Percentiles rank a stretch among this genome's conserved stretches.
phyloP scores from a whole-genome alignment of 2,888 invertebrate species.

The Unio delphinus region DNA sequence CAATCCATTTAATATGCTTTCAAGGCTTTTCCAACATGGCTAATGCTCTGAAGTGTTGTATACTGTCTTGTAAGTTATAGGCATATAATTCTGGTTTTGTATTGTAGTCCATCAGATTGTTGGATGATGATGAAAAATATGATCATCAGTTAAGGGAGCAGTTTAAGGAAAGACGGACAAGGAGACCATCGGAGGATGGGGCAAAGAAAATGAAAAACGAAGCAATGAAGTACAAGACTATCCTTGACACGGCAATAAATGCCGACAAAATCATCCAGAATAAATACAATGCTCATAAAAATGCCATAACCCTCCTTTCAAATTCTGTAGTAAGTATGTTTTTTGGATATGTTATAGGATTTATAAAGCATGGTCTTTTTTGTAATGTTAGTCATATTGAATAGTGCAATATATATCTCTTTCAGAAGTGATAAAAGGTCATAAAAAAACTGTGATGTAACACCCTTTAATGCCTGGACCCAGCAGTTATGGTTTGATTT shows the following conservation, averaged over 20 bases:
- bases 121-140: conserved; percentile 92
- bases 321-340: conserved; percentile 74
- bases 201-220: conserved; percentile 88
- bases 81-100: conserved; percentile 18
- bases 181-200: conserved; percentile 88
- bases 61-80: background rate
- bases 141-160: conserved; percentile 90
- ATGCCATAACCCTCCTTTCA: conserved; percentile 88
- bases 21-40: too few relatives aligned
- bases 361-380: background rate
- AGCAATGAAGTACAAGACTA: conserved; percentile 87
- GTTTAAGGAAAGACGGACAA: conserved; percentile 93
- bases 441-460: too few relatives aligned
- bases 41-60: background rate
- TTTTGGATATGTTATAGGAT: background rate
- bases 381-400: too few relatives aligned
- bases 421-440: too few relatives aligned
- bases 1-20: too few relatives aligned
- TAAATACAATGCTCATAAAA: conserved; percentile 84
- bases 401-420: too few relatives aligned
- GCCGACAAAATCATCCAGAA: conserved; percentile 88
- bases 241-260: conserved; percentile 89
- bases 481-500: too few relatives aligned
- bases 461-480: too few relatives aligned
- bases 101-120: conserved; percentile 74